Conservation (phyloP, 1,140 invertebrate species). For the Drosophila auraria region DNA sequence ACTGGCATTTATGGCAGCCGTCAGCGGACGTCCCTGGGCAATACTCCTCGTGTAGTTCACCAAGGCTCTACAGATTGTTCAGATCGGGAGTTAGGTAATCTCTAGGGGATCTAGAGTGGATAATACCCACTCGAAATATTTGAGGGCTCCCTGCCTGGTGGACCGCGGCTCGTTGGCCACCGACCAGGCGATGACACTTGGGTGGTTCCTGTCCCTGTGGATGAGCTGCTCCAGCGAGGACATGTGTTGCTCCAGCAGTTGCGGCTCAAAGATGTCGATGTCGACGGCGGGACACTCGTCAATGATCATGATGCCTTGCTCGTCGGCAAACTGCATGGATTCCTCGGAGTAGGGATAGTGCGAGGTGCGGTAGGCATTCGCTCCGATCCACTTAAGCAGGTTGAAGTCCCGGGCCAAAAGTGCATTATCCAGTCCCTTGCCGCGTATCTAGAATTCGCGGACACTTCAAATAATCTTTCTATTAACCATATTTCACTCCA, state of each 20-base stretch:
- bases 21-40: slow-evolving; percentile 88
- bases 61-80: slow-evolving; percentile 55
- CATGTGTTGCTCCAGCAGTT: slow-evolving; percentile 92
- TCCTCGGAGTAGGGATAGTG: slow-evolving; percentile 99
- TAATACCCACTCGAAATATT: slow-evolving; percentile 92
- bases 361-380: slow-evolving; percentile 97
- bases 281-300: slow-evolving; percentile 98
- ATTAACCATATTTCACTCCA: rapidly evolving
- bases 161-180: slow-evolving; percentile 96
- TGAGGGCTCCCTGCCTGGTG: slow-evolving; percentile 87
- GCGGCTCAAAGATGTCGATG: slow-evolving; percentile 87
- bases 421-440: slow-evolving; percentile 95
- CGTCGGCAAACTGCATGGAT: slow-evolving; percentile 97
- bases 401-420: slow-evolving; percentile 96
- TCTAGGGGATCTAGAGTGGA: too few relatives aligned
- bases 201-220: slow-evolving; percentile 96
- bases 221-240: slow-evolving; percentile 94
- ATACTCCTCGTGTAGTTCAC: slow-evolving; percentile 85
- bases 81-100: background rate
- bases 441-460: slow-evolving; percentile 89
- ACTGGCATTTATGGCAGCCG: slow-evolving; percentile 86
- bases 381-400: slow-evolving; percentile 97
- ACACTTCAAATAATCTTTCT: background rate
- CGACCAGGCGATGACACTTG: slow-evolving; percentile 98
- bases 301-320: slow-evolving; percentile 98